Percentiles rank a stretch among this genome's conserved stretches.
These are phyloP conservation scores for Caenorhabditis remanei DNA, from an alignment of 1,140 invertebrate species.

Conservation along the genomic window DNA sequence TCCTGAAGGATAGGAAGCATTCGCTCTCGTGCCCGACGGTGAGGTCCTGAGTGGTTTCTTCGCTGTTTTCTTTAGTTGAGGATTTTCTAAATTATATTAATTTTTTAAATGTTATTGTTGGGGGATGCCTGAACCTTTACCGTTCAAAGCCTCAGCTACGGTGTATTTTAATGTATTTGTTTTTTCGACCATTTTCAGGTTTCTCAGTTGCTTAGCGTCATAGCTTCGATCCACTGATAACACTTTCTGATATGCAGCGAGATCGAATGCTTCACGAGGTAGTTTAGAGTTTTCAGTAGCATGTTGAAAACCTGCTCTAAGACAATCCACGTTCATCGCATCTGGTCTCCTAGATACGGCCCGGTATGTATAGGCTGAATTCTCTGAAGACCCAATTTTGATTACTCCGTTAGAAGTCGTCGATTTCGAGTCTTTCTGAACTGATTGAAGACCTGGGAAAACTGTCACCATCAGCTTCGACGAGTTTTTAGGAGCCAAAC, in stretches of 20 bases:
- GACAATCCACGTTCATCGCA: too few species aligned
- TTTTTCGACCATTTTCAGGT: background rate
- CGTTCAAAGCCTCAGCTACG: background rate
- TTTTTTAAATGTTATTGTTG: background rate
- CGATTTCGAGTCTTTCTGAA: too few species aligned
- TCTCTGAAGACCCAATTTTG: too few species aligned
- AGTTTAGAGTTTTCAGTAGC: too few species aligned
- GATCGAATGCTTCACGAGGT: too few species aligned
- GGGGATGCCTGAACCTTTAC: background rate
- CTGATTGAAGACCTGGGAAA: too few species aligned
- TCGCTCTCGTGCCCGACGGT: too few species aligned
- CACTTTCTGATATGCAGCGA: background rate
- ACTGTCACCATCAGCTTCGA: background rate
- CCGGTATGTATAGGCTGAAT: too few species aligned
- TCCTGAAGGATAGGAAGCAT: too few species aligned
- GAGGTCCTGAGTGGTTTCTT: background rate
- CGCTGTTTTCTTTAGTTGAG: background rate
- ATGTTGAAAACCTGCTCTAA: too few species aligned
- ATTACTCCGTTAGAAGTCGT: too few species aligned
- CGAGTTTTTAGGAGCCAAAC: background rate
- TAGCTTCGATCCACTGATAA: background rate
- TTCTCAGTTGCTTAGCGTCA: background rate
- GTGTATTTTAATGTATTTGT: background rate
- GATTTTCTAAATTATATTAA: background rate
- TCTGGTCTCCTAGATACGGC: too few species aligned